Base-by-base conservation (phyloP, 2,797 vertebrate species). In the Lophotriccus pileatus region DNA sequence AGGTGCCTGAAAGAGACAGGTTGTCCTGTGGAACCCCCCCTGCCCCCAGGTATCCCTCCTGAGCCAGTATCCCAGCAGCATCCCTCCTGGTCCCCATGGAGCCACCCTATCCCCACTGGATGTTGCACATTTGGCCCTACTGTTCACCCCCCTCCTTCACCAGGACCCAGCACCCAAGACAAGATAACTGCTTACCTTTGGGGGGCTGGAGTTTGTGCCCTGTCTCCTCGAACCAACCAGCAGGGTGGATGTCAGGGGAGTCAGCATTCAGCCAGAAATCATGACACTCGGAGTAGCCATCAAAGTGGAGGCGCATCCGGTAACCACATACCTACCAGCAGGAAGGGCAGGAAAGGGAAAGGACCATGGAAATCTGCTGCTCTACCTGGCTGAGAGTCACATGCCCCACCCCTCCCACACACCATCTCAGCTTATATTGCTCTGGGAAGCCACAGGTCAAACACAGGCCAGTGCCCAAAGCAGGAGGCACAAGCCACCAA, bases 261-360 rank as follows among this genome's bases (percentile, higher is more conserved):
- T 99, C 99, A 58, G 98, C 99, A 8, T 99, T 99, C 93, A 99
- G 98, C 99, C 99, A 99, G 97, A 99, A 99, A 97, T 99, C 99
- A 12, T 99, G 99, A 96, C 99, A 99, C 95, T 99, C 99, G 0
- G 99, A 99, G 96, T 99, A 99, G 69, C 99, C 99, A 56, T 99
- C 99, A 36, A 99, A 99, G 97, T 99, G 99, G 72, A 99, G 99
- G n/a, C 99, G 98, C 79, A 99, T 98, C 62, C 99, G 98, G 95
- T 99, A 99, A 41, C 99, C 99, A 14, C 99, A 99, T 34, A 99
- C 99, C 99, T 99, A 95, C 56, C 66, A 9, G 9, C 30, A 67
- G 32, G 62, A 60, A 90, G 59, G 77, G 67, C 18, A 87, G 70
- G 59, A 56, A 58, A 69, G 63, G n/a, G 46, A 49, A 19, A n/a